Conservation (phyloP, 1,140 invertebrate genomes). For the Phymastichus coffea region DNA sequence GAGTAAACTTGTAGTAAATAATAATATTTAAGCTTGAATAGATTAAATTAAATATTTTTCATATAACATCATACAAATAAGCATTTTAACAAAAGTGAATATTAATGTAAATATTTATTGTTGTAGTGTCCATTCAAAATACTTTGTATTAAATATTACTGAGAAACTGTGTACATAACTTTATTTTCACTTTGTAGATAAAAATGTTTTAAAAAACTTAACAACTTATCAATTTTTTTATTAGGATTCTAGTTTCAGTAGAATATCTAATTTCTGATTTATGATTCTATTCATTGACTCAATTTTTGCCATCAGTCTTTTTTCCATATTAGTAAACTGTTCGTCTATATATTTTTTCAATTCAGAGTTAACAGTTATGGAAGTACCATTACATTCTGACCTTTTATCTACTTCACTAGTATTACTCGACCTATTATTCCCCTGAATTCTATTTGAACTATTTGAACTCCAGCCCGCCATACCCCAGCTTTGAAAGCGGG, state of each 20-base stretch:
- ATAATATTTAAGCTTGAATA: no score
- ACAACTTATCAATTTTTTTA: background rate
- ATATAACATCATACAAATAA: no score
- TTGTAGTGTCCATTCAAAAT: no score
- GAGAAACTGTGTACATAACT: no score
- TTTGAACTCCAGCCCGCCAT: slow-evolving; percentile 17
- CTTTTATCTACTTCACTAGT: background rate
- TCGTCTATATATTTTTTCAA: slow-evolving; percentile 43
- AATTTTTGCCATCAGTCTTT: slow-evolving; percentile 42
- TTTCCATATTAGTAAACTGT: slow-evolving; percentile 48
- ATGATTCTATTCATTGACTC: slow-evolving; percentile 40
- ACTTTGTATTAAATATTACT: no score
- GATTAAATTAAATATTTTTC: no score
- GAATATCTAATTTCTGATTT: slow-evolving; percentile 49
- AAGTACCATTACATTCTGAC: slow-evolving; percentile 10
- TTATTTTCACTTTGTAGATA: no score
- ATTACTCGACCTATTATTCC: background rate
- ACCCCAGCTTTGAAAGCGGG: slow-evolving; percentile 26
- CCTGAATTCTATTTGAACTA: background rate
- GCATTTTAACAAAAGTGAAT: no score
- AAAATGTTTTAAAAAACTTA: slow-evolving; percentile 22
- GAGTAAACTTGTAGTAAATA: no score
- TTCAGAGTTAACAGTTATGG: slow-evolving; percentile 18
- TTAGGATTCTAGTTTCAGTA: slow-evolving; percentile 27
- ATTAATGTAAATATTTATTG: no score